Percentiles rank a stretch among this genome's conserved stretches.
Conservation (phyloP, 2,797 vertebrate genomes). For the Furcifer pardalis region DNA sequence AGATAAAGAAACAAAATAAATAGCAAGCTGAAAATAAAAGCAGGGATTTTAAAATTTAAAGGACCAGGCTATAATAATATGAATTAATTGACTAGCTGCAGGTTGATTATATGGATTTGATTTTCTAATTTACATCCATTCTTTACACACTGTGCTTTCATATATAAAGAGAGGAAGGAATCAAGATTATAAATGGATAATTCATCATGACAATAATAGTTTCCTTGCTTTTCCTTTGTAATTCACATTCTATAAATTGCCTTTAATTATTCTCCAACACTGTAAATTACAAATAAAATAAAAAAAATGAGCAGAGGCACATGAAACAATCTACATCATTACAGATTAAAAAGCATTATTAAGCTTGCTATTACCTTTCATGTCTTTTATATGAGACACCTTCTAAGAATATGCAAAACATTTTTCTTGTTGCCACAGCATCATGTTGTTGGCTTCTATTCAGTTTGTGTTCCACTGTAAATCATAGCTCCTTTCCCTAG, state of each 20-base stretch:
- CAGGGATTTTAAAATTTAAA: neutral
- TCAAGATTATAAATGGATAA: neutral
- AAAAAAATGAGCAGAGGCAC: neutral
- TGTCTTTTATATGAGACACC: neutral
- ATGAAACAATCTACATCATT: neutral
- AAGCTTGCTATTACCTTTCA: neutral
- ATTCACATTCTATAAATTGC: neutral
- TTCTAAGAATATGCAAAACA: conserved; percentile 25
- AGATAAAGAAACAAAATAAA: no score
- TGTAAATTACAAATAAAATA: neutral
- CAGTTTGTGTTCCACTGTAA: conserved; percentile 19
- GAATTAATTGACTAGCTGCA: neutral
- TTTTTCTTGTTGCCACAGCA: conserved; percentile 23
- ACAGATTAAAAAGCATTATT: neutral
- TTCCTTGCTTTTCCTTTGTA: neutral
- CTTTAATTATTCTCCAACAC: neutral
- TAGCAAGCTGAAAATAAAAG: no score
- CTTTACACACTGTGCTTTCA: neutral
- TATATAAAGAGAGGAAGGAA: neutral
- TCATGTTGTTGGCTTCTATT: conserved; percentile 20
- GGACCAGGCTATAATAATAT: neutral
- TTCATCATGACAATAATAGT: neutral
- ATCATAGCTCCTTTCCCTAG: conserved; percentile 15
- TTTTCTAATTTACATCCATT: neutral
- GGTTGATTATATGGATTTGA: neutral